Percentiles rank a stretch among this genome's conserved stretches.
Conservation (phyloP, 2,888 invertebrate genomes). For the Dione vanillae region DNA sequence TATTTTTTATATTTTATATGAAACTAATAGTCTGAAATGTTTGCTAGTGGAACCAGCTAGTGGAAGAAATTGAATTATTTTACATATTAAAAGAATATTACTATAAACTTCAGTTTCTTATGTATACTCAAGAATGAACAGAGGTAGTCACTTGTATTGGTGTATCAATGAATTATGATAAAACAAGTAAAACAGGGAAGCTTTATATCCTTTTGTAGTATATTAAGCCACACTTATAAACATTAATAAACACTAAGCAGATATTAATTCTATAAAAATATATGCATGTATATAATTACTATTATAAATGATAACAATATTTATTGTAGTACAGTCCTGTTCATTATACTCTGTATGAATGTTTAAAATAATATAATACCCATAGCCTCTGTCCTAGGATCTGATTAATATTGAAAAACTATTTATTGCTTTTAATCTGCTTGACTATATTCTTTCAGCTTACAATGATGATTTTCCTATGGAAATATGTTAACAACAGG, state of each 20-base stretch:
- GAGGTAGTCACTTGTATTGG: background rate
- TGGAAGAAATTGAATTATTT: background rate
- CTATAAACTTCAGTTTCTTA: background rate
- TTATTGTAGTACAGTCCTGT: background rate
- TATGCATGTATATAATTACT: background rate
- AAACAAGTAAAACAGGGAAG: background rate
- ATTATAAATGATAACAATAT: background rate
- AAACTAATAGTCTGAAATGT: background rate
- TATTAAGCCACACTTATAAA: background rate
- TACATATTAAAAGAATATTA: background rate
- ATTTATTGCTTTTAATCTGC: background rate
- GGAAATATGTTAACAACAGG: slow-evolving; percentile 1
- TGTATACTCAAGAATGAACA: background rate
- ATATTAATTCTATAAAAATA: background rate
- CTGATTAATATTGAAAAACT: background rate
- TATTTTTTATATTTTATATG: background rate
- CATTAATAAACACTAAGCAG: background rate
- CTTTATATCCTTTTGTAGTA: background rate
- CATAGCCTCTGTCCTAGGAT: background rate
- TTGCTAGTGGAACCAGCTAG: background rate
- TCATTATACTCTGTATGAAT: background rate
- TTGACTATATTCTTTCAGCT: slow-evolving; percentile 18
- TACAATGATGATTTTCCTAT: slow-evolving; percentile 1
- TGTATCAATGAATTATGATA: background rate
- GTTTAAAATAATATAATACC: background rate